Evolutionary conservation across 1,140 invertebrate species (phyloP).

Genomic region (Cryptotermes secundus): DNA sequence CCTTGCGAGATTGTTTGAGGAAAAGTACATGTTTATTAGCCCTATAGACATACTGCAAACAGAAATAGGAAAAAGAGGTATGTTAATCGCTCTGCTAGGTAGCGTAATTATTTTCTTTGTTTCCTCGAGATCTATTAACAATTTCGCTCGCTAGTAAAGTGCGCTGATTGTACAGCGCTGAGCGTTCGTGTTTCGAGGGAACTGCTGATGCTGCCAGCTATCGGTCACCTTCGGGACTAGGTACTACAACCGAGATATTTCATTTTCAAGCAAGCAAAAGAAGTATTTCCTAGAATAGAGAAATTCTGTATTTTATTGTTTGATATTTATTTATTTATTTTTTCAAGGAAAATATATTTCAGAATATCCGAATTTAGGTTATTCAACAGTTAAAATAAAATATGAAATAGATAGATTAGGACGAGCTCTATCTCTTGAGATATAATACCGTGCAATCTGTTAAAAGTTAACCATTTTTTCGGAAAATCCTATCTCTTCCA

Average conservation of each 20-base stretch:
- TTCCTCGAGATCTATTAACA: background rate
- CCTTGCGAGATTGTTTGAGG: background rate
- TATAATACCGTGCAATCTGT: too few relatives aligned
- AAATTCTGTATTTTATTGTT: too few relatives aligned
- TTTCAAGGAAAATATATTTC: too few relatives aligned
- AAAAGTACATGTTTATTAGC: background rate
- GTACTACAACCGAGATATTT: background rate
- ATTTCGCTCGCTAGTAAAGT: background rate
- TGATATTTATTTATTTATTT: too few relatives aligned
- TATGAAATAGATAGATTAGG: too few relatives aligned
- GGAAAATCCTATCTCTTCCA: too few relatives aligned
- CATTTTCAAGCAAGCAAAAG: too few relatives aligned
- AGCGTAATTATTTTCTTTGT: background rate
- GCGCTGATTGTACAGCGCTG: background rate
- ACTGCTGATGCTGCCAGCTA: background rate
- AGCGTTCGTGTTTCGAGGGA: background rate
- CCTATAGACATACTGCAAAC: background rate
- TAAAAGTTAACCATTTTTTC: too few relatives aligned
- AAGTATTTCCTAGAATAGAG: too few relatives aligned
- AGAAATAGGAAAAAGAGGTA: background rate
- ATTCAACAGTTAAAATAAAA: too few relatives aligned
- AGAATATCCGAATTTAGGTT: too few relatives aligned
- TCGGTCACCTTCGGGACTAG: background rate
- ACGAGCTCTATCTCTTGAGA: too few relatives aligned
- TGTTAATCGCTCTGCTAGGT: background rate